Evolutionary conservation across 2,797 vertebrate species (phyloP), one percentile per base, ranked within the genome.

Genomic region (Myotis findleyi): DNA sequence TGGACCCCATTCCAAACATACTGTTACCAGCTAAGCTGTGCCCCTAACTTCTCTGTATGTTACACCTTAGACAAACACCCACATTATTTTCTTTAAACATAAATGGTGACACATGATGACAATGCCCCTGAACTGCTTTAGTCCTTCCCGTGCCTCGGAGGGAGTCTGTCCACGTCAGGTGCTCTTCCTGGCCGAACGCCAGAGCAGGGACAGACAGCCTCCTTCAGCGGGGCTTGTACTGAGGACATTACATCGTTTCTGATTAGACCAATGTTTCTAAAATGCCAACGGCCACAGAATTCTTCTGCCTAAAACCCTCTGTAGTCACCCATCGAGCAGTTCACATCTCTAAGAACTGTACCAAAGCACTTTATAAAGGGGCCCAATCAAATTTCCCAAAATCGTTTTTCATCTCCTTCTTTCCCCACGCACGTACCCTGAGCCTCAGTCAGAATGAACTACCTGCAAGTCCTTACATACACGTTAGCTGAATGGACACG

Each of bases 191-290:
- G 69, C 23, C 0, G 0, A 1, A 6, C 33, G 12, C 47, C 10
- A 44, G 3, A 47, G 38, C 1, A 59, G 44, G 57, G 33, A 66
- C n/a, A 91, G 0, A 4, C 3, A 4, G 79, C 25, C 47, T 49
- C 72, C 23, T 86, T 49, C 10, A 53, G 79, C 30, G 30, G 13
- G 30, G 59, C 16, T 17, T 73, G 69, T 38, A 44, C 6, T 14
- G 12, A 73, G n/a, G 80, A 75, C 4, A 1, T 38, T 59, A 49
- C n/a, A 41, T 7, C 53, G 51, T 80, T 84, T 94, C 57, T 80
- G 30, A 89, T 27, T 80, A 79, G 41, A 51, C 23, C 47, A 47
- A 38, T 11, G 66, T 72, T 85, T 75, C 38, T 38, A 72, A 93
- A 79, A 38, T 51, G 90, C 44, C 12, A 68, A 21, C 7, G 13